These are phyloP conservation scores for Catharus fuscescens DNA, from an alignment of 2,113 vertebrate species.

Conservation along the genomic window DNA sequence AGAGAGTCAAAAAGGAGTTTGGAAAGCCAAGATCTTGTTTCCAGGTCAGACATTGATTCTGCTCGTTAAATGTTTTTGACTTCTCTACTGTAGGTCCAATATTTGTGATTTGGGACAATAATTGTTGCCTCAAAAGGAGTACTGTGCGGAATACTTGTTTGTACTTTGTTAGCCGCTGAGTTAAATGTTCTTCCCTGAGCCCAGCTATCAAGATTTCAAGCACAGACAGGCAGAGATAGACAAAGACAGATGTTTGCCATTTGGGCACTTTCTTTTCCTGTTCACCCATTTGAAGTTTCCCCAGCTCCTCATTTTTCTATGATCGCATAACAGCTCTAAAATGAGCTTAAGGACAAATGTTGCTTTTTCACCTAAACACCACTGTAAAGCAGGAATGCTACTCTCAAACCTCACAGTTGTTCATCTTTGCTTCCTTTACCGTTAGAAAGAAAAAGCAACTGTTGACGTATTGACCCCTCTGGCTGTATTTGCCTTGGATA, in stretches of 20 bases:
- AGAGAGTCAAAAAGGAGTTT: not conserved
- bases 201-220: constrained; percentile 15
- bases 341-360: not conserved
- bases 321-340: not conserved
- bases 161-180: not conserved
- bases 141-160: not conserved
- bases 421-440: not conserved
- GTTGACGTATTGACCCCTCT: not conserved
- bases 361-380: not conserved
- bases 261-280: constrained; percentile 7
- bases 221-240: constrained; percentile 12
- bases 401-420: not conserved
- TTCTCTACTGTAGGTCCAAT: not conserved
- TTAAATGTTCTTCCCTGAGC: not conserved
- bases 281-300: constrained; percentile 19
- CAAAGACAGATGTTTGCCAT: constrained; percentile 28
- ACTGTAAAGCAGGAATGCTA: not conserved
- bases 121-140: not conserved
- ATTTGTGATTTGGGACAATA: not conserved
- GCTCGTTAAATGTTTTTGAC: not conserved
- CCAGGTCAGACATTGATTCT: not conserved
- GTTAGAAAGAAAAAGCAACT: not conserved
- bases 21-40: not conserved
- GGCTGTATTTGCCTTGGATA: not conserved
- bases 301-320: constrained; percentile 3